Percentiles rank a stretch among this genome's conserved stretches.
Conservation (phyloP, 2,113 vertebrate species). For the Amblyornis subalaris region DNA sequence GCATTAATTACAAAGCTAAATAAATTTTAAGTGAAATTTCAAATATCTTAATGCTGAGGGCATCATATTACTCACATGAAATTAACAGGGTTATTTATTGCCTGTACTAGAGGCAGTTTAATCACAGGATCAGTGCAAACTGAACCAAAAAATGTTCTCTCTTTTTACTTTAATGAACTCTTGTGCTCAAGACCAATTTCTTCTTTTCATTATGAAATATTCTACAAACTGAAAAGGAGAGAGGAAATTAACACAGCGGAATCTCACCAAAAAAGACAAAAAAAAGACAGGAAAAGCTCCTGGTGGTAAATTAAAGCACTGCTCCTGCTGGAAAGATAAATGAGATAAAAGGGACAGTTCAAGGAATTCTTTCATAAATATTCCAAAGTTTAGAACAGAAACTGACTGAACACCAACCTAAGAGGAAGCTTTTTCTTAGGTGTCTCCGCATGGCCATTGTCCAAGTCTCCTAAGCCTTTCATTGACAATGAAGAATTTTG, state of each 20-base stretch:
- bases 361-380: slow-evolving; percentile 1
- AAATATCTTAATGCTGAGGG: not conserved
- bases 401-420: not conserved
- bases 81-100: not conserved
- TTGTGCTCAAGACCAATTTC: not conserved
- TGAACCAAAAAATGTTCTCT: not conserved
- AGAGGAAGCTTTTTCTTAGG: not conserved
- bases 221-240: not conserved
- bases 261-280: not conserved
- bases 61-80: not conserved
- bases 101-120: not conserved
- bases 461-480: not conserved
- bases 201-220: not conserved
- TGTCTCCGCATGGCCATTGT: not conserved
- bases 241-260: slow-evolving; percentile 15
- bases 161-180: not conserved
- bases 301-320: slow-evolving; percentile 10
- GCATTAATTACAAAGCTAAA: not conserved
- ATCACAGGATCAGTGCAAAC: not conserved
- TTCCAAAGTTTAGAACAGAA: not conserved
- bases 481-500: not conserved
- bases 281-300: not conserved
- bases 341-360: not conserved
- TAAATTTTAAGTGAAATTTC: not conserved
- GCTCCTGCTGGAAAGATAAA: slow-evolving; percentile 10